Base-by-base conservation (phyloP, 2,113 vertebrate genomes). In the Polyodon spathula region DNA sequence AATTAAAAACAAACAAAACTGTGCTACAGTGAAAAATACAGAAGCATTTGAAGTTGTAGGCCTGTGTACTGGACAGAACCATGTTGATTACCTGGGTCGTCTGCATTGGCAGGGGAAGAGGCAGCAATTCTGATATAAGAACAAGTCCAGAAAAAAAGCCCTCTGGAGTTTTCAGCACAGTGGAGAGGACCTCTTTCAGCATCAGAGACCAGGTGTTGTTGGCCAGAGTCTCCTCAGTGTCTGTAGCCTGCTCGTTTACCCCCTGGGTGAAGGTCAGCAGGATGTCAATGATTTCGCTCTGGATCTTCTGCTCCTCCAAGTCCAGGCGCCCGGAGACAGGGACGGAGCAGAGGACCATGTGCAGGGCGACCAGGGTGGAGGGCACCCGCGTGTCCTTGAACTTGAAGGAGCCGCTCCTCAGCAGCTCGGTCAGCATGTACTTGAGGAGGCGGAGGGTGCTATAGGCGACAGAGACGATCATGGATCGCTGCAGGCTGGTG, bases 131-230 rank as follows among this genome's bases (percentile, higher is more conserved):
- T 50, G 96, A 97, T 68, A 99, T 86, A 68, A 99, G 79, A 27
- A 91, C 89, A 40, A 99, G 89, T 67, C 95, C 94, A 69, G 93
- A 98, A 80, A 97, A 97, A 76, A 99, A 91, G 66, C 94, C 94
- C 87, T 99, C 95, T 2, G 96, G 95, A 70, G 93, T 89, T 81
- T 94, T 93, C 57, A 97, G 63, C 66, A 97, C 86, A 1, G 93
- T 96, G 64, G 84, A 75, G 51, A 99, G 86, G 73, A 99, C 90
- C 76, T 98, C 96, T 74, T 91, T 98, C 10, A 99, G 80, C 95
- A 98, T 99, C 76, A 99, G 82, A 65, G 95, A 98, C 96, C 96
- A 99, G 5, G 95, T 97, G 82, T 98, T 98, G 67, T 90, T 94
- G 0, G 94, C 93, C 76, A 99, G 77, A 37, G 94, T 96, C 74